phyloP scores from a whole-genome alignment of 2,888 invertebrate genomes.

The Polymixis lichenea region DNA sequence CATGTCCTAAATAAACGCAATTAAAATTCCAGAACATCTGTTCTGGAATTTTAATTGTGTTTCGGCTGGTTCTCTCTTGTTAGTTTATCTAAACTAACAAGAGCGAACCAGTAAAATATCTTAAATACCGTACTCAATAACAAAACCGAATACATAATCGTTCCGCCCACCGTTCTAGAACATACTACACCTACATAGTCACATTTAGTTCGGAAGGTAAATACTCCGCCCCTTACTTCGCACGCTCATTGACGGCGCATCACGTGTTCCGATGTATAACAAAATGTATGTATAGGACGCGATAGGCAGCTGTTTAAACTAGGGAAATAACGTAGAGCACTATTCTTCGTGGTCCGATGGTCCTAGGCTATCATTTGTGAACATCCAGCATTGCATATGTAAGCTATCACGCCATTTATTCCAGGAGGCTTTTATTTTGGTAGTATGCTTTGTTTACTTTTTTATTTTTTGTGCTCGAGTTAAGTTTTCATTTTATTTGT shows the following conservation, averaged over 20 bases:
- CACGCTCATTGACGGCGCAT: conserved; percentile 54
- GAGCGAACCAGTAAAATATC: conserved; percentile 14
- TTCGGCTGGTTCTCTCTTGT: too few species aligned
- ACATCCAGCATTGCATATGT: too few species aligned
- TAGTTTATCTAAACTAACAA: conserved; percentile 16
- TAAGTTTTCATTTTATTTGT: too few species aligned
- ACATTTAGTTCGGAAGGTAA: conserved; percentile 45
- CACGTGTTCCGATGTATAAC: conserved; percentile 37
- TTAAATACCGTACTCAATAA: conserved; percentile 26
- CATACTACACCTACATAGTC: conserved; percentile 17
- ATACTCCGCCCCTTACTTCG: conserved; percentile 55
- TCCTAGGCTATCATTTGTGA: too few species aligned
- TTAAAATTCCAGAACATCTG: conserved; percentile 2
- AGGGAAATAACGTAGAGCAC: background rate
- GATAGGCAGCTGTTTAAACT: conserved; percentile 40
- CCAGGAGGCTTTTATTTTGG: too few species aligned
- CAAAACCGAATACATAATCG: conserved; percentile 14
- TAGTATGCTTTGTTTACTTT: too few species aligned
- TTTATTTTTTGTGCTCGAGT: too few species aligned
- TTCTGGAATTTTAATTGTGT: too few species aligned
- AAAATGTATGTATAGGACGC: background rate
- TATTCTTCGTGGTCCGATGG: too few species aligned
- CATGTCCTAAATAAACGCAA: background rate
- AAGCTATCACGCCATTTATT: too few species aligned
- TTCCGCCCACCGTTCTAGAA: conserved; percentile 52